Evolutionary conservation across 2,888 invertebrate genomes (phyloP), one percentile per base, ranked within the genome.

Genomic region (Caradrina clavipalpis): DNA sequence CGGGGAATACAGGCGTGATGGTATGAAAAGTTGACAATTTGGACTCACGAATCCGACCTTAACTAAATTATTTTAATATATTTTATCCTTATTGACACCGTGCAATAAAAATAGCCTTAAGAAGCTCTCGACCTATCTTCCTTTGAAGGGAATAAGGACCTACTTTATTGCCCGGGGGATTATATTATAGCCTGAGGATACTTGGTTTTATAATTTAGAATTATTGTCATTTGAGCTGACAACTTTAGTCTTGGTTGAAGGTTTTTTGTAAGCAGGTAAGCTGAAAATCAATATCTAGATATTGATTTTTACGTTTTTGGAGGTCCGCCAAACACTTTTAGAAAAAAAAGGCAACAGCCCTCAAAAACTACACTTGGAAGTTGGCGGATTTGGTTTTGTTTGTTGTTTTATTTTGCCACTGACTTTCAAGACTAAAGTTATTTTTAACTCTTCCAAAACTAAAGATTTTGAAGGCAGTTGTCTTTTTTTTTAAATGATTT

Each of bases 91-190:
- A 49, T 49, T 64, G 42, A 22, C 10, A 8, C 35, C 35, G 11
- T 63, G 17, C 11, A 64, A 49, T n/a, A 21, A 63, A 70, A 62
- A 73, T 62, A 54, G 49, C 26, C 17, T 19, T 6, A 22, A 73
- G 54, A 31, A 42, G 47, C 64, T 31, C 31, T 73, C 22, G 15
- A 64, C 22, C 22, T 35, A 42, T 8, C 17, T 55, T 62, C n/a
- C 54, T 70, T 73, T 70, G n/a, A 63, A 55, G 73, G n/a, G 5
- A 75, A 47, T 53, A 74, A 74, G 45, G 49, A 64, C n/a, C 21
- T 42, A 35, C 58, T 57, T n/a, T 65, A 54, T 42, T 58, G 49
- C 53, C 53, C 17, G 0, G n/a, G 53, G 47, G 75, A 47, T 75
- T 66, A 57, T 31, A 39, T 54, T 42, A 31, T 5, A 19, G 21